Conservation (phyloP, 2,797 vertebrate species). For the Mionectes olivaceus region DNA sequence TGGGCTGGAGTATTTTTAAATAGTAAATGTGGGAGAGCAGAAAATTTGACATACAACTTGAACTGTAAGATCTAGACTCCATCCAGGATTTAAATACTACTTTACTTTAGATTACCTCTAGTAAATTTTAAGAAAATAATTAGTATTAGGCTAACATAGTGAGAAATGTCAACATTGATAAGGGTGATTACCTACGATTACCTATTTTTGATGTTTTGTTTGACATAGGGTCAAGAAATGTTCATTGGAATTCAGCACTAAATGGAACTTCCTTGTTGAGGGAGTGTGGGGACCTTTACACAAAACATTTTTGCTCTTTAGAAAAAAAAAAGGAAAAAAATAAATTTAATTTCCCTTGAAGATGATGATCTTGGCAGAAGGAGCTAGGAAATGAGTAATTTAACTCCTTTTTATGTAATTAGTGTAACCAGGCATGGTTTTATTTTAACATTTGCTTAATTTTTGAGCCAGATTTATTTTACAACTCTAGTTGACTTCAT, state of each 20-base stretch:
- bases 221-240: background rate
- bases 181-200: background rate
- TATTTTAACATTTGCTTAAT: constrained; percentile 75
- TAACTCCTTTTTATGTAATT: constrained; percentile 72
- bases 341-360: constrained; percentile 73
- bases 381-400: constrained; percentile 73
- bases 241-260: constrained; percentile 34
- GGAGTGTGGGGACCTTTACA: background rate
- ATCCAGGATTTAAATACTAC: background rate
- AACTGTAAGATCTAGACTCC: background rate
- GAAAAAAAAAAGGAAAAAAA: constrained; percentile 20
- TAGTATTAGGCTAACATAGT: background rate
- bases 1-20: background rate
- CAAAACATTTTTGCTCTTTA: constrained; percentile 49
- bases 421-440: constrained; percentile 69
- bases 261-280: constrained; percentile 34
- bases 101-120: background rate
- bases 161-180: background rate
- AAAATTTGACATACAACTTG: background rate
- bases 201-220: background rate
- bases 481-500: constrained; percentile 72
- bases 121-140: background rate
- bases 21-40: background rate
- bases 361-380: constrained; percentile 67
- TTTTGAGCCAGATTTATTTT: constrained; percentile 72